A percentile compares a stretch with the other conserved stretches of the same genome.
Evolutionary conservation across 2,888 invertebrate species (phyloP).

Genomic region (Rhogogaster chlorosoma): DNA sequence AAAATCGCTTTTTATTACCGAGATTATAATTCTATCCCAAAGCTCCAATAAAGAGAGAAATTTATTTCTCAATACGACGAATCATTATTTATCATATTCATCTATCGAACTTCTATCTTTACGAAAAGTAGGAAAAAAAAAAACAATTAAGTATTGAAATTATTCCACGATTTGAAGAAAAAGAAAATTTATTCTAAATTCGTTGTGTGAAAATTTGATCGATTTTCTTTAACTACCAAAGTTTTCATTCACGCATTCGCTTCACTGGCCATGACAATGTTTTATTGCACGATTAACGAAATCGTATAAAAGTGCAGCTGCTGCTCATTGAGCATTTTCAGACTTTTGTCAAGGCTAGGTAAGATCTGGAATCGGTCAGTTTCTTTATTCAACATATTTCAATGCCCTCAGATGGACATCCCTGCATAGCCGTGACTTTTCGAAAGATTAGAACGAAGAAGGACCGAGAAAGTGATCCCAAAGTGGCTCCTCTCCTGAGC

Average conservation of each 20-base stretch:
- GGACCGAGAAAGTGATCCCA: slow-evolving; percentile 16
- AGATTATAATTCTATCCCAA: neutral
- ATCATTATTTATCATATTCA: neutral
- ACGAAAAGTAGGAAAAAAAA: neutral
- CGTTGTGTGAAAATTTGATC: neutral
- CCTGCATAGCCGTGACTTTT: neutral
- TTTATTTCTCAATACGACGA: neutral
- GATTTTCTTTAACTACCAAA: neutral
- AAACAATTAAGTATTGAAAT: neutral
- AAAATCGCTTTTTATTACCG: neutral
- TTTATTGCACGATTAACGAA: neutral
- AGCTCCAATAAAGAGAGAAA: neutral
- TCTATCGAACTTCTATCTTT: neutral
- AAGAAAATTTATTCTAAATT: neutral
- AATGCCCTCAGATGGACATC: neutral
- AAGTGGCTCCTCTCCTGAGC: neutral
- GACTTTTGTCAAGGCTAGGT: neutral
- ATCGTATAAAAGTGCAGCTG: neutral
- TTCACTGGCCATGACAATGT: neutral
- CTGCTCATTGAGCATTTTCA: neutral
- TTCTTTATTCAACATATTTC: neutral
- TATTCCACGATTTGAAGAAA: neutral
- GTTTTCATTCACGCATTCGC: neutral
- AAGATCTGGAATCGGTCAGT: neutral
- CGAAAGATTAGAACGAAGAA: slow-evolving; percentile 1